These are phyloP conservation scores for Aleiodes testaceus DNA, from an alignment of 2,888 invertebrate species.

Conservation along the genomic window DNA sequence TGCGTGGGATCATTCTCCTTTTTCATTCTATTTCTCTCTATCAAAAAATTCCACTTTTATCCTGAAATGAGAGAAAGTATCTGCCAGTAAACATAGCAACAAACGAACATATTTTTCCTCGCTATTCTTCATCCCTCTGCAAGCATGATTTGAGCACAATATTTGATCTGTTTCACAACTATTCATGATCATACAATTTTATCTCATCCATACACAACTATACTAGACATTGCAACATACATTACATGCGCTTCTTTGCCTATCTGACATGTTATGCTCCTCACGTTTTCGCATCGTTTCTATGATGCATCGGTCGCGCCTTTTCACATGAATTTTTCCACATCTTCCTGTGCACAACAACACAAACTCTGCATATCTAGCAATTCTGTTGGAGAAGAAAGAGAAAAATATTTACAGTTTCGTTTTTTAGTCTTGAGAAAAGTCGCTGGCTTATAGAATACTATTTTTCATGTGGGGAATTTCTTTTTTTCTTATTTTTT, in stretches of 20 bases:
- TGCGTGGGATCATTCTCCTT: slow-evolving; percentile 32
- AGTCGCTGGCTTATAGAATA: not conserved
- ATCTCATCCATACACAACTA: slow-evolving; percentile 3
- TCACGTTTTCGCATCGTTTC: slow-evolving; percentile 33
- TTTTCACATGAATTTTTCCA: slow-evolving; percentile 25
- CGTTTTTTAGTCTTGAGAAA: not conserved
- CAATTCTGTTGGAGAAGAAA: not conserved
- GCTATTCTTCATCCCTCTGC: too few species aligned
- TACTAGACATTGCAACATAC: not conserved
- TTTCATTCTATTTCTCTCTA: slow-evolving; percentile 23
- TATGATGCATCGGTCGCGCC: slow-evolving; percentile 34
- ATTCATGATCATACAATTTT: slow-evolving; percentile 3
- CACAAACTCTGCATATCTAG: slow-evolving; percentile 3
- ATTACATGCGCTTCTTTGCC: slow-evolving; percentile 11
- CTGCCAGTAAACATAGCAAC: not conserved
- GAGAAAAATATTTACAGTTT: slow-evolving; percentile 3
- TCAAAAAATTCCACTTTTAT: not conserved
- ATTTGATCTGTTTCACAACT: not conserved
- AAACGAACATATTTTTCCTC: too few species aligned
- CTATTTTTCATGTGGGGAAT: not conserved
- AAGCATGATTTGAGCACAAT: not conserved
- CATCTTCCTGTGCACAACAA: slow-evolving; percentile 9
- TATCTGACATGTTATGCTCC: slow-evolving; percentile 31
- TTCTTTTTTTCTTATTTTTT: too few species aligned
- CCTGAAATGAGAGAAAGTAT: not conserved